Evolutionary conservation across 92 coral and sea anemone genomes (phyloP).

Genomic region (Meandrina meandrites): DNA sequence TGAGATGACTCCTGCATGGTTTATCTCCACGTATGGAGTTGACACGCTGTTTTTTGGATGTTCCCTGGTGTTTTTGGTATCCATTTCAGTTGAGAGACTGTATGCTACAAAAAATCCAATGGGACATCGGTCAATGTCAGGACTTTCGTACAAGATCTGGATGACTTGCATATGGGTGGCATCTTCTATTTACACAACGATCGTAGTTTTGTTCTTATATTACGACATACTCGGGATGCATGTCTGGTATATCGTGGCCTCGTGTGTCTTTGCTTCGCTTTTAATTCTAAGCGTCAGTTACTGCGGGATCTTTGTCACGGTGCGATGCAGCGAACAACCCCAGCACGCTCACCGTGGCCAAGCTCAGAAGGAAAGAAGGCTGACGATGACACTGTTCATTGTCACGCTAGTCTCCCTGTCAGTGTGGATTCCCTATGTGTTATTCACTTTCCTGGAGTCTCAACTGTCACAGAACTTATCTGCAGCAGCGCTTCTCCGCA

Average conservation of each 20-base stretch:
- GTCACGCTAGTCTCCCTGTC: slow-evolving; percentile 30
- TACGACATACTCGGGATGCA: not conserved
- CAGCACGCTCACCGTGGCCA: slow-evolving; percentile 7
- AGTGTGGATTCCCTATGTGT: slow-evolving; percentile 25
- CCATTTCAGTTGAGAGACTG: slow-evolving; percentile 41
- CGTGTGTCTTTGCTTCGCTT: slow-evolving; percentile 20
- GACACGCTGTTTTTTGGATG: slow-evolving; percentile 20
- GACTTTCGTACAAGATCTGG: slow-evolving; percentile 2
- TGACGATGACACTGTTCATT: slow-evolving; percentile 41
- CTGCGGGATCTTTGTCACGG: slow-evolving; percentile 20
- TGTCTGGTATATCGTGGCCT: slow-evolving; percentile 23
- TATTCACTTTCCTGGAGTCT: slow-evolving; percentile 21
- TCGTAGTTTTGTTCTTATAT: not conserved
- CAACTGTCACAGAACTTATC: not conserved
- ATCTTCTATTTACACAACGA: not conserved
- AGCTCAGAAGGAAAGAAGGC: slow-evolving; percentile 14
- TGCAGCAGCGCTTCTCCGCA: not conserved
- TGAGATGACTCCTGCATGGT: not conserved
- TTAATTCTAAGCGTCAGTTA: slow-evolving; percentile 15
- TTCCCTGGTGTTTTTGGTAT: slow-evolving; percentile 22
- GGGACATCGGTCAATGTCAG: slow-evolving; percentile 11
- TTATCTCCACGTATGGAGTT: slow-evolving; percentile 7
- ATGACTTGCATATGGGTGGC: slow-evolving; percentile 22
- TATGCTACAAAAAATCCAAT: slow-evolving; percentile 30
- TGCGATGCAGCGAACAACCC: slow-evolving; percentile 8